A percentile compares a stretch with the other conserved stretches of the same genome.
Conservation (phyloP, 1,140 invertebrate genomes). For the Olivierus martensii region DNA sequence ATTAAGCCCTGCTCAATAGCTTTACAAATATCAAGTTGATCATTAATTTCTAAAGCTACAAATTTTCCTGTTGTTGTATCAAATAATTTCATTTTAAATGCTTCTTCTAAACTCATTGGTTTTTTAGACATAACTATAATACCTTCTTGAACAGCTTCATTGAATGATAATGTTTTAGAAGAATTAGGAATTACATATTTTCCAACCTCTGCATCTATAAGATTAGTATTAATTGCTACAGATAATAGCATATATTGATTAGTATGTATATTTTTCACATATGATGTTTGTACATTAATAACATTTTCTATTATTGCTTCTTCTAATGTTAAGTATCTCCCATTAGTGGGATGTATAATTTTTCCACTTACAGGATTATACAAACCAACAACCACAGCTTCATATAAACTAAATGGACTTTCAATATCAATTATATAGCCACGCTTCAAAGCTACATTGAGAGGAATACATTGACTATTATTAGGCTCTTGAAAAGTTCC, state of each 20-base stretch:
- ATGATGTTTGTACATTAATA: slow-evolving; percentile 5
- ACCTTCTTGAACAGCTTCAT: slow-evolving; percentile 50
- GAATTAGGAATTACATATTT: slow-evolving; percentile 47
- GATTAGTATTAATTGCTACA: slow-evolving; percentile 52
- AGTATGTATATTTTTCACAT: slow-evolving; percentile 26
- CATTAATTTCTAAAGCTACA: slow-evolving; percentile 53
- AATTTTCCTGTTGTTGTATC: slow-evolving; percentile 61
- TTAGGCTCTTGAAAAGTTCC: slow-evolving; percentile 58
- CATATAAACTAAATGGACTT: slow-evolving; percentile 49
- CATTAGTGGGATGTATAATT: slow-evolving; percentile 67
- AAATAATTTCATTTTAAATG: slow-evolving; percentile 58
- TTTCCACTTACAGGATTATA: slow-evolving; percentile 51
- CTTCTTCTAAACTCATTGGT: slow-evolving; percentile 57
- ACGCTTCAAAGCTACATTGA: slow-evolving; percentile 54
- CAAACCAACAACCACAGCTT: slow-evolving; percentile 64
- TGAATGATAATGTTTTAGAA: slow-evolving; percentile 39
- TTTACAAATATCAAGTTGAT: slow-evolving; percentile 53
- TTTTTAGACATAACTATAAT: slow-evolving; percentile 56
- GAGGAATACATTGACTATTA: slow-evolving; percentile 38
- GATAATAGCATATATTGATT: slow-evolving; percentile 50
- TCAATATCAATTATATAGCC: slow-evolving; percentile 74
- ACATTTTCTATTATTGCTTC: slow-evolving; percentile 56
- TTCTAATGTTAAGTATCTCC: slow-evolving; percentile 57
- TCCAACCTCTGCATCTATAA: slow-evolving; percentile 58
- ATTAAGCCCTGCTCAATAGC: slow-evolving; percentile 60